A percentile compares a stretch with the other conserved stretches of the same genome.
phyloP scores from a whole-genome alignment of 2,113 vertebrate genomes.

The Columbina picui region DNA sequence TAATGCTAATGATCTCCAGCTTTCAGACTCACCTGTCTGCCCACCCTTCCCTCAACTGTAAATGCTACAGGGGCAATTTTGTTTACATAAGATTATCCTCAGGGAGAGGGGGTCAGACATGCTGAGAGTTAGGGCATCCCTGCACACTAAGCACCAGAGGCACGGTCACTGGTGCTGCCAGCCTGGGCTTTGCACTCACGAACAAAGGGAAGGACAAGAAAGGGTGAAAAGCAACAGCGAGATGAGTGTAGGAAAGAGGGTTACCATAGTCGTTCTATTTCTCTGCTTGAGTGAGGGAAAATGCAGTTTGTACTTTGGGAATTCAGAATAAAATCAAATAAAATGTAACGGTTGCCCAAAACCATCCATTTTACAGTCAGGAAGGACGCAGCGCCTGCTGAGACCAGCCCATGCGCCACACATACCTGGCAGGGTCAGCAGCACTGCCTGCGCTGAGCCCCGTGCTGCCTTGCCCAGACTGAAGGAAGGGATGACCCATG shows the following conservation, averaged over 20 bases:
- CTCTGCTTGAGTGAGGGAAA: background rate
- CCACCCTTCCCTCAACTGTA: background rate
- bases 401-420: rapidly evolving
- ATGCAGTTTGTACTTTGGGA: background rate
- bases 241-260: background rate
- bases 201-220: background rate
- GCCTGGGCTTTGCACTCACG: rapidly evolving
- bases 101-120: background rate
- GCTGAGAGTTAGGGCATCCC: background rate
- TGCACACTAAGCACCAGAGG: background rate
- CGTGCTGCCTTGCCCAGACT: rapidly evolving
- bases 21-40: background rate
- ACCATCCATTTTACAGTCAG: background rate
- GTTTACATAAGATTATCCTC: background rate
- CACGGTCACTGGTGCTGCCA: background rate
- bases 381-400: rapidly evolving
- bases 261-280: background rate
- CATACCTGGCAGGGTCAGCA: background rate
- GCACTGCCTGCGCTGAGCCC: rapidly evolving
- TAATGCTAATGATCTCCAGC: background rate
- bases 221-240: background rate
- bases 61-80: background rate
- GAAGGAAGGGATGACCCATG: background rate
- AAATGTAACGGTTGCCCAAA: background rate
- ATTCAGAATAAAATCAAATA: background rate